A percentile compares a stretch with the other conserved stretches of the same genome.
Evolutionary conservation across 53 echinoderm and acorn worm genomes (phyloP).

Genomic region (Stichopus horrens): DNA sequence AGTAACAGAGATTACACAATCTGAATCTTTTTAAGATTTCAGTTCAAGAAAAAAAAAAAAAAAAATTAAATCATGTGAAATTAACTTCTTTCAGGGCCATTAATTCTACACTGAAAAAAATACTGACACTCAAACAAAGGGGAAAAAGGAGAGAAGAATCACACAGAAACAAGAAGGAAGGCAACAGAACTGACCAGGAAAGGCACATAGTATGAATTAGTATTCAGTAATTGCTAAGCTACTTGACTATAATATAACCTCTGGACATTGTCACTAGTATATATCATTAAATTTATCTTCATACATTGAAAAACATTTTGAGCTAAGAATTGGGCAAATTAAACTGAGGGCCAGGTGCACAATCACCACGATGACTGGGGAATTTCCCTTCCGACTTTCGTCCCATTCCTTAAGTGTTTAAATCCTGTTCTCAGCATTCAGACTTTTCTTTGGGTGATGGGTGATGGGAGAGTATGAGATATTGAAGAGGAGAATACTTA

Average conservation of each 20-base stretch:
- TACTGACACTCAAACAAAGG: not conserved
- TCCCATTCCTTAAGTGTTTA: too few species aligned
- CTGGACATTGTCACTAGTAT: not conserved
- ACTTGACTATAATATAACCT: not conserved
- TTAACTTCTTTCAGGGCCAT: not conserved
- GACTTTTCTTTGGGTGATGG: too few species aligned
- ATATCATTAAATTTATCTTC: not conserved
- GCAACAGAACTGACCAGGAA: constrained; percentile 37
- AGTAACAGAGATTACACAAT: not conserved
- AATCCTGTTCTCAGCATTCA: too few species aligned
- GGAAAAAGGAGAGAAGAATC: not conserved
- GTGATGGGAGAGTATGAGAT: too few species aligned
- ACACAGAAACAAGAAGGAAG: constrained; percentile 17
- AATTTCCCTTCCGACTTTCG: too few species aligned
- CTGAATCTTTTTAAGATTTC: not conserved
- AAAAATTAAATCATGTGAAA: not conserved
- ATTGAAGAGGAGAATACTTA: too few species aligned
- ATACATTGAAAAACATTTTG: not conserved
- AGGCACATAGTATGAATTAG: constrained; percentile 19
- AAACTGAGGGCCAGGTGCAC: too few species aligned
- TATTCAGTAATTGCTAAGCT: constrained; percentile 9
- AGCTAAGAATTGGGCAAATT: not conserved
- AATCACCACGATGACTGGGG: too few species aligned
- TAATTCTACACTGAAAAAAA: not conserved
- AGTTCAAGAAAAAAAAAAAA: not conserved